phyloP scores from a whole-genome alignment of 1,140 invertebrate species.

The Temnothorax nylanderi region DNA sequence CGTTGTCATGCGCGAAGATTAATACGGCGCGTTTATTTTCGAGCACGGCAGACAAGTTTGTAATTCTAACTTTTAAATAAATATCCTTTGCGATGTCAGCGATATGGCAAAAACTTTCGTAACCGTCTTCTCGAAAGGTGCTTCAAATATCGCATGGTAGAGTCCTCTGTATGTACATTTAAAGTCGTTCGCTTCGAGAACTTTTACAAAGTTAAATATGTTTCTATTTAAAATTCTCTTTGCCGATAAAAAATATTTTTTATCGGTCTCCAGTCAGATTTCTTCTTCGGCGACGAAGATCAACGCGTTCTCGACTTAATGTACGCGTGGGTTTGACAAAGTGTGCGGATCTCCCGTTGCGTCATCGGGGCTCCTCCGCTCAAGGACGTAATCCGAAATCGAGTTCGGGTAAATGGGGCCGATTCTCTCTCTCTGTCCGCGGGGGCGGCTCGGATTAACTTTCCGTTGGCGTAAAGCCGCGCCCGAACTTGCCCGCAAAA shows the following conservation, averaged over 20 bases:
- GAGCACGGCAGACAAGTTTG: background rate
- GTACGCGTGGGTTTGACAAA: background rate
- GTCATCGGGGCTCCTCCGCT: background rate
- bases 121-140: background rate
- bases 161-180: background rate
- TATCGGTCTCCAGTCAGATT: background rate
- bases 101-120: background rate
- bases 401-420: background rate
- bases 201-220: background rate
- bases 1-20: conserved; percentile 9
- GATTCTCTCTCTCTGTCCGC: conserved; percentile 16
- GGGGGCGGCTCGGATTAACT: conserved; percentile 20
- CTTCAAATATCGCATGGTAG: background rate
- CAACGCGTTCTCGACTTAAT: background rate
- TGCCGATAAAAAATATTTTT: background rate
- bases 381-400: conserved; percentile 37
- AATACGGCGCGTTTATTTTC: conserved; percentile 11
- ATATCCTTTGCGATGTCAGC: background rate
- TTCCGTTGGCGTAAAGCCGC: conserved; percentile 42
- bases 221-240: background rate
- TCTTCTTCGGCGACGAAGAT: background rate
- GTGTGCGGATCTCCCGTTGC: background rate
- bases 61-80: conserved; percentile 8
- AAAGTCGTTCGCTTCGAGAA: background rate
- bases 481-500: conserved; percentile 41